Conservation (phyloP, 64 coral and sea anemone species). For the Dendronephthya gigantea region DNA sequence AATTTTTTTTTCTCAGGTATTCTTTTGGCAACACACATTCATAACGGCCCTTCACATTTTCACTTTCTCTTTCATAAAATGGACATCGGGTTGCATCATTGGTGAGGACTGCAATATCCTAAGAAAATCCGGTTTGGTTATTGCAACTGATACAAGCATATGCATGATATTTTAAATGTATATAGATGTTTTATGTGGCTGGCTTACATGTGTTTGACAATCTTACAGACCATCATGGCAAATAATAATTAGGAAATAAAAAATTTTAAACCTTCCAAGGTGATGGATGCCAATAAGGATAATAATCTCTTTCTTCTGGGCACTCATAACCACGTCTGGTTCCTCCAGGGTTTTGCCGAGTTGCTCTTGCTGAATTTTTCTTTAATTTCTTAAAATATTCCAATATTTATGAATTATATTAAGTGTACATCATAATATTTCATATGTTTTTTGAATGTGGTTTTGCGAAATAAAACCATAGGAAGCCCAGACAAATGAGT, state of each 20-base stretch:
- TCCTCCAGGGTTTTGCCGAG: constrained; percentile 75
- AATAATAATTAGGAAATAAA: neutral
- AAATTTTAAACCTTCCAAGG: constrained; percentile 65
- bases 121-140: neutral
- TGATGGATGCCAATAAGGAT: constrained; percentile 87
- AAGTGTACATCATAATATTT: too few species aligned
- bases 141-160: neutral
- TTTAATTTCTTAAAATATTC: constrained; percentile 32
- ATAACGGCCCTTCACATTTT: constrained; percentile 92
- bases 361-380: constrained; percentile 45
- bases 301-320: constrained; percentile 81
- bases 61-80: constrained; percentile 69
- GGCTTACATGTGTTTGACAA: too few species aligned
- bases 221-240: neutral
- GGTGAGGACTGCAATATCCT: constrained; percentile 90
- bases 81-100: constrained; percentile 69
- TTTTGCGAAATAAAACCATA: too few species aligned
- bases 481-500: too few species aligned
- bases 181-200: too few species aligned
- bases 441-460: too few species aligned
- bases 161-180: too few species aligned
- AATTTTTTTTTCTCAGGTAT: constrained; percentile 52
- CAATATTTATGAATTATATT: too few species aligned
- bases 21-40: constrained; percentile 62
- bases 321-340: constrained; percentile 80